phyloP scores from a whole-genome alignment of 1,140 invertebrate species.

The Drosophila arizonae region DNA sequence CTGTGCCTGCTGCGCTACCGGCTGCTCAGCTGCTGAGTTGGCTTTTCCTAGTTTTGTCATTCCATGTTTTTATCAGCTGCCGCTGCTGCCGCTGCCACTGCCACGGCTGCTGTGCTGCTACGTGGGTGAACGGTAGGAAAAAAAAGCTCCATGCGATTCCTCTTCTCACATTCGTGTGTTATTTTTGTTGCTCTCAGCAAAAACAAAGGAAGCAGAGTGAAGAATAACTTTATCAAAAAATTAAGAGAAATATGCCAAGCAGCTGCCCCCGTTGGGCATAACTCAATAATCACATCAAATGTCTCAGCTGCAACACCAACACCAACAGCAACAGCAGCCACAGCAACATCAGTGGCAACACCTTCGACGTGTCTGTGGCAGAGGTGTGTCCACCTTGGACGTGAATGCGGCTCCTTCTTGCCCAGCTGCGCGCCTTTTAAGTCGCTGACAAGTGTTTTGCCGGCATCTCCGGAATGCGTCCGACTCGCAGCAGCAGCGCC shows the following conservation, averaged over 20 bases:
- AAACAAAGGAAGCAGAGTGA: neutral
- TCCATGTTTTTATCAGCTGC: slow-evolving; percentile 43
- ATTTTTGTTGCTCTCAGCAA: slow-evolving; percentile 11
- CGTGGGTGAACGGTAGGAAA: slow-evolving; percentile 28
- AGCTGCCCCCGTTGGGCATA: slow-evolving; percentile 75
- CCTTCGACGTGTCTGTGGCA: slow-evolving; percentile 40
- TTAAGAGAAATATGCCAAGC: slow-evolving; percentile 73
- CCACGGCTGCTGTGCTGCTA: slow-evolving; percentile 15
- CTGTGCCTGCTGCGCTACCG: slow-evolving; percentile 35
- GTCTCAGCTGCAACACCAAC: slow-evolving; percentile 45
- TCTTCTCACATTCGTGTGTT: slow-evolving; percentile 5
- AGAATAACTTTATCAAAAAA: slow-evolving; percentile 75
- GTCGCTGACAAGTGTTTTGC: slow-evolving; percentile 80
- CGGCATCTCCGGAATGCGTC: slow-evolving; percentile 73
- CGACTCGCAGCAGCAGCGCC: slow-evolving; percentile 42
- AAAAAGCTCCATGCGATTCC: slow-evolving; percentile 13
- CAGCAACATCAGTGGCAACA: slow-evolving; percentile 32
- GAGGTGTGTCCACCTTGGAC: slow-evolving; percentile 63
- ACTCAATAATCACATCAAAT: slow-evolving; percentile 80
- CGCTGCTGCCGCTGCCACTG: slow-evolving; percentile 17
- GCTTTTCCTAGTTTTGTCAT: slow-evolving; percentile 40
- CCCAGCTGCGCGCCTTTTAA: slow-evolving; percentile 79
- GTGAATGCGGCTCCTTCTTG: slow-evolving; percentile 31
- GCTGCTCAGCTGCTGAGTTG: slow-evolving; percentile 38
- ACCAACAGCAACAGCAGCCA: neutral